These are phyloP conservation scores for Eustalomyia histrio DNA, from an alignment of 2,888 invertebrate genomes.

Conservation along the genomic window DNA sequence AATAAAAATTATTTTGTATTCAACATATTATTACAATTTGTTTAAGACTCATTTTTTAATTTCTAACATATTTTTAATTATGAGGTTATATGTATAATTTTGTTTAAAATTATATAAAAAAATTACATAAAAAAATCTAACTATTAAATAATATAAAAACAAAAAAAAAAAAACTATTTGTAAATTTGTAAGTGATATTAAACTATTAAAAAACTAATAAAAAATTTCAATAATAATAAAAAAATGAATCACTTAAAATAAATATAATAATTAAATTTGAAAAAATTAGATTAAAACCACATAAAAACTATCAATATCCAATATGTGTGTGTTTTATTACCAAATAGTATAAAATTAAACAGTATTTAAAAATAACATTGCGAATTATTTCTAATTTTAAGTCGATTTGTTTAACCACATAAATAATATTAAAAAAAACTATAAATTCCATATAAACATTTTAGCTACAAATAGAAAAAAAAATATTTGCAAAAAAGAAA, in stretches of 20 bases:
- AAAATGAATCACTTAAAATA: constrained; percentile 31
- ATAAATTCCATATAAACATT: background rate
- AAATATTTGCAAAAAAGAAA: background rate
- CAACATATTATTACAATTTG: background rate
- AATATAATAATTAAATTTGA: constrained; percentile 28
- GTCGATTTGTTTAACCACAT: background rate
- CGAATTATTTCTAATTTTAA: background rate
- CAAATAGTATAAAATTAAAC: constrained; percentile 22
- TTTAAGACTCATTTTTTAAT: constrained; percentile 25
- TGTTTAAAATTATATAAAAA: too few species aligned
- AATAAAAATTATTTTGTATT: background rate
- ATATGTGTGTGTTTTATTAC: constrained; percentile 13
- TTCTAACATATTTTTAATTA: constrained; percentile 36
- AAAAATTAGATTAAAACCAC: background rate
- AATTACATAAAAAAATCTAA: background rate
- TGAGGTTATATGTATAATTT: background rate
- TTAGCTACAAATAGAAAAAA: constrained; percentile 1
- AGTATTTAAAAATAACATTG: background rate
- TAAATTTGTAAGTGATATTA: constrained; percentile 55
- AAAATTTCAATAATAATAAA: constrained; percentile 7
- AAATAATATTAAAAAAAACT: background rate
- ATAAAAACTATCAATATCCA: constrained; percentile 4
- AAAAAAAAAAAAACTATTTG: constrained; percentile 31
- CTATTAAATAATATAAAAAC: background rate
- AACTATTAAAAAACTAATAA: constrained; percentile 16